Evolutionary conservation across 2,113 vertebrate species (phyloP), one percentile per base, ranked within the genome.

Genomic region (Opisthocomus hoazin): DNA sequence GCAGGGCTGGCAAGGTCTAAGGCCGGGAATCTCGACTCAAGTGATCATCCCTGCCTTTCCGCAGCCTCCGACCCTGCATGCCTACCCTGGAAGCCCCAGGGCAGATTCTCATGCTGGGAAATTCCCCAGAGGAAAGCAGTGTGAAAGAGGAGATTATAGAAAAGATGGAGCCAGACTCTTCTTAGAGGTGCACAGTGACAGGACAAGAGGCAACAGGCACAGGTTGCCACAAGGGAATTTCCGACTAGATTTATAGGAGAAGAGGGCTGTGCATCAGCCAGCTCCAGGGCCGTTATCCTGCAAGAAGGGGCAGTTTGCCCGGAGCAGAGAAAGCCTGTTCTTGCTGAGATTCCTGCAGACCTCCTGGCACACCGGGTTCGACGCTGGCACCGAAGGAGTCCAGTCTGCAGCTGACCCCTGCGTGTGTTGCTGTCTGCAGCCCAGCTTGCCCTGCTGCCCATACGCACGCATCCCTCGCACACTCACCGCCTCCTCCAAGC

Each of bases 401-500:
- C 78, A 74, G 54, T 61, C 54, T 57, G 73, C 63, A 41, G 56
- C 43, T 36, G 50, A 20, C 29, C 19, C 16, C 30, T 37, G 6
- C 4, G 2, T 9, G 16, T 17, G 50, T 17, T 45, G 32, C 34
- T 54, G 68, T 24, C 56, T 66, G 43, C 20, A 26, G n/a, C 15
- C 22, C 56, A 39, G 68, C 30, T 34, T 32, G 12, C 50, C 54
- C 56, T 60, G 34, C 27, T 66, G 88, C 22, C 48, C 6, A 5
- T 0, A 0, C 1, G 5, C 68, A 6, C n/a, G 0, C 24, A 39
- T 80, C 61, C 65, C 63, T 79, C 0, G 3, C 56, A 21, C 50
- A 86, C 97, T 97, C 83, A 97, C 97, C 92, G 1, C 48, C 37
- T 96, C 48, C 65, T 84, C 43, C 12, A 7, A 8, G 53, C 64